Conservation (phyloP, 2,113 vertebrate genomes). For the Mus spicilegus region DNA sequence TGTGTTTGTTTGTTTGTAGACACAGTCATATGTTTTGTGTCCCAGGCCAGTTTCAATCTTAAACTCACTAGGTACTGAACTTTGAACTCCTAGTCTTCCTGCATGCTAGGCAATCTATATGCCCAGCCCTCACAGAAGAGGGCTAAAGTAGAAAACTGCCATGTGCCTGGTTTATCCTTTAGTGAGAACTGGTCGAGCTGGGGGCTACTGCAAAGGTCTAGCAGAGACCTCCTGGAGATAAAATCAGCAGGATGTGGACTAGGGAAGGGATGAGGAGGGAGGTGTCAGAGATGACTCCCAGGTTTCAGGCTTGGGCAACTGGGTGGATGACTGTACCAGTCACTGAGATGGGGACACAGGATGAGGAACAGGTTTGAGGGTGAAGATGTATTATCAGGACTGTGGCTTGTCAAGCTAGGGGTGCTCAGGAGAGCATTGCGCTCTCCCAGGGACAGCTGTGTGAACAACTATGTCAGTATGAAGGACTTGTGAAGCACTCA, state of each 20-base stretch:
- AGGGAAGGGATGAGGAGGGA: constrained; percentile 17
- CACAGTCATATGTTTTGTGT: no score
- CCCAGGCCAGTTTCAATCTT: background rate
- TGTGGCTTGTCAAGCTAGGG: background rate
- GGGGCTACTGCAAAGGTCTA: background rate
- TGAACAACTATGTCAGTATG: background rate
- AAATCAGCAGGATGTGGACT: constrained; percentile 8
- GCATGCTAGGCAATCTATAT: background rate
- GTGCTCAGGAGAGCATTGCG: background rate
- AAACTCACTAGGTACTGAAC: background rate
- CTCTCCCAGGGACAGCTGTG: background rate
- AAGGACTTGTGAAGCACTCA: background rate
- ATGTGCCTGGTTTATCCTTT: background rate
- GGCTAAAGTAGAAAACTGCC: constrained; percentile 26
- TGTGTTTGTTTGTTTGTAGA: no score
- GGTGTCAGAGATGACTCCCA: constrained; percentile 5
- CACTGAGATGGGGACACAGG: background rate
- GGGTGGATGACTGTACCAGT: constrained; percentile 13
- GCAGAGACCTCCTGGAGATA: background rate
- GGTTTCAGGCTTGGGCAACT: constrained; percentile 50
- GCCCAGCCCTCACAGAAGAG: background rate
- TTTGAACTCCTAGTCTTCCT: background rate
- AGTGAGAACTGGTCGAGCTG: background rate
- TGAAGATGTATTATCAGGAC: background rate
- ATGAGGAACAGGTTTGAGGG: constrained; percentile 69